phyloP scores from a whole-genome alignment of 2,797 vertebrate species.

The Lacerta agilis region DNA sequence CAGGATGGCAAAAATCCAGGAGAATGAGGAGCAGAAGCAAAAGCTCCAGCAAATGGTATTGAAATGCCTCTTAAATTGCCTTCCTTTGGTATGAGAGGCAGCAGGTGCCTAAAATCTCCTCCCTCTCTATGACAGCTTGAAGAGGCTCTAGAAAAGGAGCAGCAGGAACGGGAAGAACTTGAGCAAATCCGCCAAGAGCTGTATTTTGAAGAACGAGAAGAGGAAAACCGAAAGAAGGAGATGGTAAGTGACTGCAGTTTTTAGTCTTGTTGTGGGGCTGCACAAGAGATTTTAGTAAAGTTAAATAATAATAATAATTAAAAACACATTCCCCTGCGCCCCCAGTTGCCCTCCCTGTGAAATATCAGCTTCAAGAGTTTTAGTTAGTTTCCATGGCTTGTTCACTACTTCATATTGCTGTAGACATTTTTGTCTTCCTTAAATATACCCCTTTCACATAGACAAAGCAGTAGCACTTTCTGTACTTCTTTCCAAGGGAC shows the following conservation, averaged over 20 bases:
- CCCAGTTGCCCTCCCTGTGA: neutral
- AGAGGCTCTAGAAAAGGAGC: conserved; percentile 82
- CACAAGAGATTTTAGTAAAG: neutral
- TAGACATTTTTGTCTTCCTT: too few relatives aligned
- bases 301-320: neutral
- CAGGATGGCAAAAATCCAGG: conserved; percentile 80
- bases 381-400: neutral
- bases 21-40: conserved; percentile 83
- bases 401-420: neutral
- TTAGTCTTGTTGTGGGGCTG: neutral
- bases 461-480: too few relatives aligned
- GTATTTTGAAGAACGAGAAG: conserved; percentile 87
- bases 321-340: neutral
- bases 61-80: neutral
- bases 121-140: conserved; percentile 78
- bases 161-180: conserved; percentile 84
- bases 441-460: too few relatives aligned
- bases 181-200: conserved; percentile 87
- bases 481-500: too few relatives aligned
- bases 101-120: neutral
- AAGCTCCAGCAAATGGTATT: conserved; percentile 83
- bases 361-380: neutral
- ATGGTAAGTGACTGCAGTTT: conserved; percentile 79
- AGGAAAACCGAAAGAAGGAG: conserved; percentile 78
- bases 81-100: neutral